phyloP scores from a whole-genome alignment of 2,888 invertebrate genomes.

The Choristoneura rosaceana region DNA sequence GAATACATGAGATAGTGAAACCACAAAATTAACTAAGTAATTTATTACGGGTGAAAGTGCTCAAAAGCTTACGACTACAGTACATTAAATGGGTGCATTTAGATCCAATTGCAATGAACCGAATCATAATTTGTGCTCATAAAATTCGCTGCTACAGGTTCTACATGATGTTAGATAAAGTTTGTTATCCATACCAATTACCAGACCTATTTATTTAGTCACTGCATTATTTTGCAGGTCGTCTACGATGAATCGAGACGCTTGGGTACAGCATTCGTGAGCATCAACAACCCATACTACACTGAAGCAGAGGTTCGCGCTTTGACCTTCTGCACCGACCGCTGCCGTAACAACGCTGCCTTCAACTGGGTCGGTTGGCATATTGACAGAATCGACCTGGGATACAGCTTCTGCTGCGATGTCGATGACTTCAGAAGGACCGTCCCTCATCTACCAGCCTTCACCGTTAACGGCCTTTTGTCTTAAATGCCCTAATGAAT shows the following conservation, averaged over 20 bases:
- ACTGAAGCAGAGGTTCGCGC: slow-evolving; percentile 66
- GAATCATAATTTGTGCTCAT: too few species aligned
- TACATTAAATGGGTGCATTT: too few species aligned
- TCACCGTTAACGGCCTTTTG: slow-evolving; percentile 24
- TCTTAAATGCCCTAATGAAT: not conserved
- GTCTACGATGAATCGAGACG: slow-evolving; percentile 80
- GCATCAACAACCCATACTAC: slow-evolving; percentile 87
- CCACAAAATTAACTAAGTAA: too few species aligned
- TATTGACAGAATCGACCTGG: slow-evolving; percentile 77
- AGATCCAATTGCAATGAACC: too few species aligned
- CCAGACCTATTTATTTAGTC: too few species aligned
- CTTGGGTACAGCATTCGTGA: slow-evolving; percentile 85
- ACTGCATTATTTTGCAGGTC: slow-evolving; percentile 63
- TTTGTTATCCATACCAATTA: too few species aligned
- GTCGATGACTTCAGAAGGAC: slow-evolving; percentile 82
- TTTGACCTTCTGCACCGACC: slow-evolving; percentile 82
- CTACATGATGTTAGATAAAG: too few species aligned
- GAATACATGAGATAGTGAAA: too few species aligned
- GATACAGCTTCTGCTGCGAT: slow-evolving; percentile 87
- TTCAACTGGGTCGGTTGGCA: slow-evolving; percentile 87
- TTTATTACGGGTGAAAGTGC: too few species aligned
- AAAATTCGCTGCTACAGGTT: too few species aligned
- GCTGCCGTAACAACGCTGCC: slow-evolving; percentile 82
- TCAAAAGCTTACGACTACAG: too few species aligned
- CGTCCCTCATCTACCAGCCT: slow-evolving; percentile 15